Evolutionary conservation across 2,888 invertebrate species (phyloP), one percentile per base, ranked within the genome.

Genomic region (Acronicta psi): DNA sequence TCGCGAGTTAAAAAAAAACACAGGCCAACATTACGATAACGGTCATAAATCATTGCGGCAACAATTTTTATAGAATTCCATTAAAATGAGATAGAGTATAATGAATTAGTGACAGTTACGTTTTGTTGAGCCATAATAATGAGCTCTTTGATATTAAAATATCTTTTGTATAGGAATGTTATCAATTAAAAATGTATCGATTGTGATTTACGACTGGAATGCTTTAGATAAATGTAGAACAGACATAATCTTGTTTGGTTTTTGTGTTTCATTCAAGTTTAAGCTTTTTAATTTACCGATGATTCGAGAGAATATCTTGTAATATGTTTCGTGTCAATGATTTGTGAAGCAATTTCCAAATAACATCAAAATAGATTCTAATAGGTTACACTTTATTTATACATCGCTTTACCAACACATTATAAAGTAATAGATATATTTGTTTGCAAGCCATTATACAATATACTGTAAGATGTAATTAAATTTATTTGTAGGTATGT

Each of bases 1-100:
- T 92, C 91, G 85, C 72, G 64, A 77, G 72, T 80, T 82, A 83
- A 83, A 88, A 89, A n/a, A 75, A 76, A 64, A 87, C 77, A 79
- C 40, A 73, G 57, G 73, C 75, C 69, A 62, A 68, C 73, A 56
- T 62, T 62, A 55, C 66, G 83, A 89, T 91, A 90, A 88, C 75
- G 78, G 65, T 78, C 82, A 91, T 92, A 91, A 92, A 87, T 87
- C 84, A 86, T 77, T 46, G 72, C 65, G 59, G 72, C 55, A 75
- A 79, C 71, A 61, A 76, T 77, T 83, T 82, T 85, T 85, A 83
- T 80, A 73, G 75, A 81, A 81, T 79, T 81, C 84, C 86, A 86
- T 86, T 88, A 86, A 82, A 81, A 71, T 69, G 56, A 80, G 84
- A 86, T 87, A 85, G 75, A 75, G 67, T 55, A 67, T 78, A 85